phyloP scores from a whole-genome alignment of 1,140 invertebrate species.

The Bombus waltoni region DNA sequence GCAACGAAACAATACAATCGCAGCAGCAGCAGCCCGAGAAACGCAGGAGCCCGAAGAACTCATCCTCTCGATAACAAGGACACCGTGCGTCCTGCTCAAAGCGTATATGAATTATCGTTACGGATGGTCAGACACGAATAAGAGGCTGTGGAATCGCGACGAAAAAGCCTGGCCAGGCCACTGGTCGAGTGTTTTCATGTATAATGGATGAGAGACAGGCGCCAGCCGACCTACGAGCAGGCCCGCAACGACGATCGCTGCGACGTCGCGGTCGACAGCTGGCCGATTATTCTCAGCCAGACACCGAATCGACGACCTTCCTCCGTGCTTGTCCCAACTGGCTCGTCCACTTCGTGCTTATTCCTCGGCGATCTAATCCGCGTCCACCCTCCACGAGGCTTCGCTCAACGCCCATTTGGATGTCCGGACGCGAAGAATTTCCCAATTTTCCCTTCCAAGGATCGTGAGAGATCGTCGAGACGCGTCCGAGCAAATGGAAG shows the following conservation, averaged over 20 bases:
- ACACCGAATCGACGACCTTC: constrained; percentile 28
- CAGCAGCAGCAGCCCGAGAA: too few relatives aligned
- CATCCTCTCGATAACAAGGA: neutral
- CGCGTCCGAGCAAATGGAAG: neutral
- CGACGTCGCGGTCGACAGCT: constrained; percentile 21
- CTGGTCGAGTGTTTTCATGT: constrained; percentile 61
- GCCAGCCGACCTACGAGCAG: constrained; percentile 48
- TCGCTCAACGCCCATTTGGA: neutral
- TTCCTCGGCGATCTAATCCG: neutral
- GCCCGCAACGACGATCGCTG: neutral
- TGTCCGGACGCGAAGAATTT: neutral
- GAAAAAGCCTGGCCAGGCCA: constrained; percentile 45
- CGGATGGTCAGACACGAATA: neutral
- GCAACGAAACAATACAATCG: too few relatives aligned
- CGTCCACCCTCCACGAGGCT: neutral
- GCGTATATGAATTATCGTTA: constrained; percentile 8
- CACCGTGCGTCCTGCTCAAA: neutral
- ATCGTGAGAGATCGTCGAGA: neutral
- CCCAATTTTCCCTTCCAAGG: neutral
- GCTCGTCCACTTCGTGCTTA: neutral
- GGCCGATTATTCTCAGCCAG: constrained; percentile 25
- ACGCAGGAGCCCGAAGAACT: neutral
- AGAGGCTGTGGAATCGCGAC: constrained; percentile 27
- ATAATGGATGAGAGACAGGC: constrained; percentile 69
- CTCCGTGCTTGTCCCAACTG: neutral